Percentiles rank a stretch among this genome's conserved stretches.
Conservation (phyloP, 2,888 invertebrate genomes). For the Tipula unca region DNA sequence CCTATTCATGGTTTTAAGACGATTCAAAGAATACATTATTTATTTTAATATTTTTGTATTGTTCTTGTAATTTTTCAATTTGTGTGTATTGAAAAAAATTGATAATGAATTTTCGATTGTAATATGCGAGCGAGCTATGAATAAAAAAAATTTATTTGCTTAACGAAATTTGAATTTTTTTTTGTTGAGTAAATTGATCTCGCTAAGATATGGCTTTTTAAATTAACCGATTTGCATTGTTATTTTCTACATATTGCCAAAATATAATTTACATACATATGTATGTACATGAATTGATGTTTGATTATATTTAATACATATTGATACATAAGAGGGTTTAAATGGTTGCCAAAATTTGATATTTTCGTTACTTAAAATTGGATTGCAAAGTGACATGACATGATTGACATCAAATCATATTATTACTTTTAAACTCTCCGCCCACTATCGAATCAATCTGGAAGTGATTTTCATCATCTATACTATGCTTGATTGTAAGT, state of each 20-base stretch:
- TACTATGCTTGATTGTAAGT: too few species aligned
- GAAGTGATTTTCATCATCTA: too few species aligned
- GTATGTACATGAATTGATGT: neutral
- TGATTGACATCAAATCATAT: too few species aligned
- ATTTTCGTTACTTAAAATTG: neutral
- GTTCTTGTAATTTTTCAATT: neutral
- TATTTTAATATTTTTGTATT: neutral
- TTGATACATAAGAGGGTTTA: neutral
- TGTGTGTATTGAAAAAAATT: neutral
- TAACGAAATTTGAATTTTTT: neutral
- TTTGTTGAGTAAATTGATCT: neutral
- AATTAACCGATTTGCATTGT: neutral
- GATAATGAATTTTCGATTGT: neutral
- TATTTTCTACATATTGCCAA: neutral
- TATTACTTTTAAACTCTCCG: too few species aligned
- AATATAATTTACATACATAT: neutral
- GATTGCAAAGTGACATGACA: neutral
- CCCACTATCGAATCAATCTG: too few species aligned
- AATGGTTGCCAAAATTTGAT: neutral
- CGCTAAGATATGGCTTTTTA: neutral
- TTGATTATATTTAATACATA: too few species aligned
- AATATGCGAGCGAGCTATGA: neutral
- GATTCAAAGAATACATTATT: neutral
- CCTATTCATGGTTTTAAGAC: neutral
- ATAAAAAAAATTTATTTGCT: neutral